These are phyloP conservation scores for Vandiemenella viatica DNA, from an alignment of 2,888 invertebrate species.

Conservation along the genomic window DNA sequence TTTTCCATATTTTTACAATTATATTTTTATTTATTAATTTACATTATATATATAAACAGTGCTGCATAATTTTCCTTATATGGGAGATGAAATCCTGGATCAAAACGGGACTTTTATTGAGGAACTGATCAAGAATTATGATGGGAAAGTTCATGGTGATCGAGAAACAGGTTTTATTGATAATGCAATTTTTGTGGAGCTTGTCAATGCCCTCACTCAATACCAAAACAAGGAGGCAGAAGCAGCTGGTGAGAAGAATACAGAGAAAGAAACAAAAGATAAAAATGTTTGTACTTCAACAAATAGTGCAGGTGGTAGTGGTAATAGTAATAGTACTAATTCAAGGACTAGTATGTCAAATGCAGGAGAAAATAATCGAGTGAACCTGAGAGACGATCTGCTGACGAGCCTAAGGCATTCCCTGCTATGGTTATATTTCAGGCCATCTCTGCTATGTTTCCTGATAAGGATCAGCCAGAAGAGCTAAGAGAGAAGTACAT, in stretches of 20 bases:
- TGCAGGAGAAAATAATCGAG: no score
- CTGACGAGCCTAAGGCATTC: constrained; percentile 34
- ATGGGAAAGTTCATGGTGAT: constrained; percentile 93
- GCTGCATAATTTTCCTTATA: constrained; percentile 95
- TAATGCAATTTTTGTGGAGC: constrained; percentile 81
- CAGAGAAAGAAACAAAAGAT: constrained; percentile 20
- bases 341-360: no score
- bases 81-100: constrained; percentile 94
- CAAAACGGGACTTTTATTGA: constrained; percentile 93
- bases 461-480: constrained; percentile 79
- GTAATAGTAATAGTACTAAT: constrained; percentile 8
- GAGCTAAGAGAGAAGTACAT: constrained; percentile 79
- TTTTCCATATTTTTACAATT: no score
- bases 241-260: constrained; percentile 23
- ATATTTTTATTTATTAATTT: no score
- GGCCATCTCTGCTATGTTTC: constrained; percentile 80
- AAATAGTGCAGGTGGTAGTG: background rate
- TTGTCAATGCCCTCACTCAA: constrained; percentile 68
- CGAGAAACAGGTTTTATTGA: constrained; percentile 86
- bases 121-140: constrained; percentile 93
- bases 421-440: constrained; percentile 68
- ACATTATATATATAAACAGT: no score
- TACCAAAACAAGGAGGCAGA: constrained; percentile 41
- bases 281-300: background rate
- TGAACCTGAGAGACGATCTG: constrained; percentile 15